A percentile compares a stretch with the other conserved stretches of the same genome.
Conservation (phyloP, 2,888 invertebrate species). For the Pycnomerus fuliginosus region DNA sequence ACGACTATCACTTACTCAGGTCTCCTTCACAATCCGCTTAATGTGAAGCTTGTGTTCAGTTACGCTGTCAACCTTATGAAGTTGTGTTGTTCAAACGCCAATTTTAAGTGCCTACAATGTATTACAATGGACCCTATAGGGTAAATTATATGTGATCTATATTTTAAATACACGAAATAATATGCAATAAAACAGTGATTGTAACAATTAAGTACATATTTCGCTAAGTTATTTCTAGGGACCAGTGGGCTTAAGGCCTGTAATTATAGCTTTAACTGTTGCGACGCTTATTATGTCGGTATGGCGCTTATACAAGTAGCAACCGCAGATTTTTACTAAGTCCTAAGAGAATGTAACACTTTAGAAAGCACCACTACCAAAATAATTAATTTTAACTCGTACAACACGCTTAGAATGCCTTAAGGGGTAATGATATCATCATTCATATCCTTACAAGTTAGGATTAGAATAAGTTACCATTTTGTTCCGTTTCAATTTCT, state of each 20-base stretch:
- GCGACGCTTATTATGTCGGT: not conserved
- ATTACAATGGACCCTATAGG: too few species aligned
- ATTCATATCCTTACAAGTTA: slow-evolving; percentile 15
- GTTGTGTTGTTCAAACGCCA: slow-evolving; percentile 4
- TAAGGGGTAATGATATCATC: slow-evolving; percentile 11
- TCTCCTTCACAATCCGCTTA: slow-evolving; percentile 17
- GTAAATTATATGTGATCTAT: slow-evolving; percentile 12
- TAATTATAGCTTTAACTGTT: slow-evolving; percentile 17
- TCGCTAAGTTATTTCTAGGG: slow-evolving; percentile 6
- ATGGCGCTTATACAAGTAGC: slow-evolving; percentile 1
- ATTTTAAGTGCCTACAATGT: slow-evolving; percentile 6
- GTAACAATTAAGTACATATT: not conserved
- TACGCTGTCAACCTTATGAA: slow-evolving; percentile 4
- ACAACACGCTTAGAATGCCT: slow-evolving; percentile 2
- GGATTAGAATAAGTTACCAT: slow-evolving; percentile 17
- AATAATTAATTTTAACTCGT: slow-evolving; percentile 4
- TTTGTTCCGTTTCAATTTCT: too few species aligned
- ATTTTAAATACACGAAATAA: slow-evolving; percentile 3
- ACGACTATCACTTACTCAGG: slow-evolving; percentile 16
- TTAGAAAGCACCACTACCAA: slow-evolving; percentile 7
- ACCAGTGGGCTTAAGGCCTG: slow-evolving; percentile 13
- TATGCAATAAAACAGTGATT: slow-evolving; percentile 1
- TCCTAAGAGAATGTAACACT: not conserved
- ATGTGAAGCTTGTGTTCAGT: slow-evolving; percentile 16
- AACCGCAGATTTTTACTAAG: not conserved